A percentile compares a stretch with the other conserved stretches of the same genome.
Evolutionary conservation across 2,113 vertebrate species (phyloP).

Genomic region (Gymnorhina tibicen): DNA sequence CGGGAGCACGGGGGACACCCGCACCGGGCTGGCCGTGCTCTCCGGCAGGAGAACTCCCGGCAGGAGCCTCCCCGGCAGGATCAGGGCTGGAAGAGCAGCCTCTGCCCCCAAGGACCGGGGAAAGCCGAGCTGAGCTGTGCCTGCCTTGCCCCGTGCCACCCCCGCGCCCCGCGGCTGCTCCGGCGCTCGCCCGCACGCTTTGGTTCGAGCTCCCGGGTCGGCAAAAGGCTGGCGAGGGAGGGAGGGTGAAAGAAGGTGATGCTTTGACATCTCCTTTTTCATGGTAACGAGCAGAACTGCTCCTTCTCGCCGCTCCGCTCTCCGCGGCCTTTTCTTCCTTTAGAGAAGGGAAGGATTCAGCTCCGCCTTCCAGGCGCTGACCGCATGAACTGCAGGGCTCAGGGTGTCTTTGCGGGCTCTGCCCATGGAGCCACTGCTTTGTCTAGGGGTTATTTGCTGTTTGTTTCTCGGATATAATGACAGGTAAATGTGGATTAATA

Average conservation of each 20-base stretch:
- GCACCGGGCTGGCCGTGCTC: background rate
- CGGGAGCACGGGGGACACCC: background rate
- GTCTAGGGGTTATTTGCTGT: background rate
- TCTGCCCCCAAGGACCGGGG: too few relatives aligned
- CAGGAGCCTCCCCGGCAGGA: background rate
- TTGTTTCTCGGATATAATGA: background rate
- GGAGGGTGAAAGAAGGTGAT: slow-evolving; percentile 54
- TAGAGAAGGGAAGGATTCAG: background rate
- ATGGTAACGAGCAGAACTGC: slow-evolving; percentile 49
- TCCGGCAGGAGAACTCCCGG: too few relatives aligned
- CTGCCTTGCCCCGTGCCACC: too few relatives aligned
- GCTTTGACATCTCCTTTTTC: slow-evolving; percentile 60
- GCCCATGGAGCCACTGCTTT: background rate
- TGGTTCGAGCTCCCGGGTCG: slow-evolving; percentile 55
- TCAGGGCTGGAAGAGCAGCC: too few relatives aligned
- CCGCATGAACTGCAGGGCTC: background rate
- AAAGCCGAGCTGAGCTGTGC: too few relatives aligned
- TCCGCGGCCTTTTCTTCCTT: background rate
- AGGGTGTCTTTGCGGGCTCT: background rate
- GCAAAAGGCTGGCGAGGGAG: background rate
- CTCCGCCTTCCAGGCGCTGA: background rate
- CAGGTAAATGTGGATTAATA: background rate
- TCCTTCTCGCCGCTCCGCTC: background rate
- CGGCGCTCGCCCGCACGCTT: slow-evolving; percentile 33
- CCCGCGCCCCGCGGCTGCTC: too few relatives aligned